Evolutionary conservation across 2,888 invertebrate species (phyloP).

Genomic region (Napeogenes sylphis): DNA sequence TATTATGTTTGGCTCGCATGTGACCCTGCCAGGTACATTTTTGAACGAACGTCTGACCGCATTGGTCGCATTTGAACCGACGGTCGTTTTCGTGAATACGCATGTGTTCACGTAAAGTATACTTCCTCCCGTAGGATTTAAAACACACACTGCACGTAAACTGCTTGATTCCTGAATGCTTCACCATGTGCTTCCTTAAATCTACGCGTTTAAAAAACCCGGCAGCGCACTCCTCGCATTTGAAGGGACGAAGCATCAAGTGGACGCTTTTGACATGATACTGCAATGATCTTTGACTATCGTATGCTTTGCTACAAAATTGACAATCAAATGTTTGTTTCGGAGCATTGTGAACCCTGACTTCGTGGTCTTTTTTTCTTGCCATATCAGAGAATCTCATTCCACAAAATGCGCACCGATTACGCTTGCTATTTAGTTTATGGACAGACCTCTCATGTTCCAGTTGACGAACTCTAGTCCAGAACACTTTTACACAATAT

Average conservation of each 20-base stretch:
- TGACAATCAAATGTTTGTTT: conserved; percentile 35
- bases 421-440: too few species aligned
- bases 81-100: conserved; percentile 40
- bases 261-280: conserved; percentile 35
- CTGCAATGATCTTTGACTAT: conserved; percentile 43
- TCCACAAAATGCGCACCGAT: conserved; percentile 29
- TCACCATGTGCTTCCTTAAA: conserved; percentile 50
- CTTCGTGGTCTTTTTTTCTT: conserved; percentile 35
- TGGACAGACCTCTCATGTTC: too few species aligned
- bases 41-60: conserved; percentile 42
- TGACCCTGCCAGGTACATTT: conserved; percentile 55
- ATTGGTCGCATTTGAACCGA: conserved; percentile 41
- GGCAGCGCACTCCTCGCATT: conserved; percentile 36
- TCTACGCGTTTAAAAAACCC: conserved; percentile 44
- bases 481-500: conserved; percentile 29
- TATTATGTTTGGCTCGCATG: conserved; percentile 43
- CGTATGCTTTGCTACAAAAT: conserved; percentile 44
- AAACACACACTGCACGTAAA: conserved; percentile 50
- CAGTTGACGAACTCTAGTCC: too few species aligned
- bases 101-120: conserved; percentile 50
- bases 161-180: conserved; percentile 43
- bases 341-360: conserved; percentile 34
- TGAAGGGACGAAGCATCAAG: conserved; percentile 33
- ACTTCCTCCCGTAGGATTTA: conserved; percentile 45
- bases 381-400: conserved; percentile 10